Conservation (phyloP, 2,113 vertebrate genomes). For the Sinocyclocheilus anshuiensis region DNA sequence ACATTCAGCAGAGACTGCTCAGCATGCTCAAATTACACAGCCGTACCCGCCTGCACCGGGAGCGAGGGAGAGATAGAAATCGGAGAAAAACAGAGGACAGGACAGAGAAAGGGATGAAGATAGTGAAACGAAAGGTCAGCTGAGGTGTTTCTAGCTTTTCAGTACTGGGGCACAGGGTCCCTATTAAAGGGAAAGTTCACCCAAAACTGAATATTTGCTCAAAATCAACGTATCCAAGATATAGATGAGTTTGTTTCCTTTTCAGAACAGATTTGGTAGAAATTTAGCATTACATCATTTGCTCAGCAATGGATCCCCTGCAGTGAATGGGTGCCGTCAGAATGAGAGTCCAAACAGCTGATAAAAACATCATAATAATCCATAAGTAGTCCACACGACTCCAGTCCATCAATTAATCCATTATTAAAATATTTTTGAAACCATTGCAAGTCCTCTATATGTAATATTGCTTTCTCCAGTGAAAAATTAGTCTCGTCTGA, state of each 20-base stretch:
- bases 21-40: conserved; percentile 69
- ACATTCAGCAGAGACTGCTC: conserved; percentile 58
- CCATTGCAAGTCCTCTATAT: neutral
- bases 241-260: no score
- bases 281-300: no score
- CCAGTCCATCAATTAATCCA: neutral
- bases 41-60: conserved; percentile 58
- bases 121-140: conserved; percentile 63
- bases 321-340: neutral
- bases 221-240: no score
- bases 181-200: neutral
- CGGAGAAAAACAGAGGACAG: conserved; percentile 17
- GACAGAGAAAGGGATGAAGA: conserved; percentile 3
- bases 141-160: conserved; percentile 21
- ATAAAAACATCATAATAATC: neutral
- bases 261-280: no score
- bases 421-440: neutral
- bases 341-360: neutral
- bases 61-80: conserved; percentile 4
- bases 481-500: neutral
- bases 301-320: neutral
- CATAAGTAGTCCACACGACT: neutral
- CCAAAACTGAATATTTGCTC: neutral
- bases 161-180: conserved; percentile 19
- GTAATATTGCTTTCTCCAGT: neutral